Evolutionary conservation across 2,113 vertebrate species (phyloP), one percentile per base, ranked within the genome.

Genomic region (Leucopsar rothschildi): DNA sequence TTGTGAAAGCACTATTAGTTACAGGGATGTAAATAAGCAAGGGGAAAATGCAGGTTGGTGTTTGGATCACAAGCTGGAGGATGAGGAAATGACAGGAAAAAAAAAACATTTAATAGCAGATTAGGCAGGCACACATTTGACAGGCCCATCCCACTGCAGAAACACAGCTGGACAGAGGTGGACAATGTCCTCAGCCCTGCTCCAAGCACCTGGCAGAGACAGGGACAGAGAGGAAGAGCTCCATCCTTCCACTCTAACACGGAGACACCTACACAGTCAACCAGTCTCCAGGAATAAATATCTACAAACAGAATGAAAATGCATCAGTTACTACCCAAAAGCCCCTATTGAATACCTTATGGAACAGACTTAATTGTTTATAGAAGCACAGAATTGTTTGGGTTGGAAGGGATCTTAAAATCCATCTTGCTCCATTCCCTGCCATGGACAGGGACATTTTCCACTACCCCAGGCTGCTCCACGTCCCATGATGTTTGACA

Each of bases 81-180:
- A 50, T 7, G 9, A 85, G 28, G 15, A 12, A 42, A 77, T 9
- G 18, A 29, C 33, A 84, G 37, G 59, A 49, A 55, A 55, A 12
- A 6, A 3, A 15, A 6, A 3, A 17, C 25, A 42, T 69, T 40
- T 60, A 39, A 66, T 16, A 44, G 55, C 22, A 61, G 55, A 56
- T 3, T 37, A 1, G 7, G 16, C 24, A 1, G 7, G 16, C 24
- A 25, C 5, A 16, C 1, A 3, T 63, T 65, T 39, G 35, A 8
- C 25, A 63, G 33, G 29, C 33, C 42, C 42, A n/a, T 24, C 27
- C 47, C 59, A 2, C 15, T 31, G 39, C 68, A 81, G 63, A 39
- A 61, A 28, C 20, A 4, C 22, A 31, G 6, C 8, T 45, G 42
- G 21, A 4, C 28, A 12, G 2, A 64, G 64, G 20, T 6, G 29